Evolutionary conservation across 1,140 invertebrate species (phyloP), one percentile per base, ranked within the genome.

Genomic region (Himalopsyche phryganea): DNA sequence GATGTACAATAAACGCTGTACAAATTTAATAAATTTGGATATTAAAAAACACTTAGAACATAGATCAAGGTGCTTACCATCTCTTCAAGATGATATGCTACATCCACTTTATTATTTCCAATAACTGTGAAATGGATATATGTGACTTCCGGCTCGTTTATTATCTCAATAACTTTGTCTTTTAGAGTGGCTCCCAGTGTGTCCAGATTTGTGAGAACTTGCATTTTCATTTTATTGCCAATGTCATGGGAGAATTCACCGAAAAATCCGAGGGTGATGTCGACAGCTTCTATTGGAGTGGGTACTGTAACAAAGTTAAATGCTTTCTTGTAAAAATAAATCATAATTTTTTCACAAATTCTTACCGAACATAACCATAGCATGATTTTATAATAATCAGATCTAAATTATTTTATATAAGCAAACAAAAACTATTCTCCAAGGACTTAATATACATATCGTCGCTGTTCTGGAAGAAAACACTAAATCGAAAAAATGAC

Each of bases 61-160:
- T n/a, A n/a, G n/a, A n/a, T n/a, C n/a, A n/a, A n/a, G n/a, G n/a
- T n/a, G 55, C 72, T 74, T 59, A 83, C 83, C 70, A 85, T 73
- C 68, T 85, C 81, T 66, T 86, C 84, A 5, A 87, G 67, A 60
- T 81, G 76, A 58, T 83, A 85, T 17, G 83, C 83, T 13, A 85
- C 78, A 63, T 86, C 84, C 1, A 86, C 81, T 64, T 85, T 85
- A 60, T 84, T 85, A 14, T 78, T 74, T 2, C 84, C 84, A 36
- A 82, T 72, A 1, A 87, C 69, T 17, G 81, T 77, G 65, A 87
- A 86, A 42, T 77, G 77, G 20, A 85, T 68, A 57, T 79, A 77
- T 0, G 81, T 78, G 20, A 77, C 78, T 44, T 84, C 83, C 2
- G 78, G 71, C 32, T 78, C 75, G 17, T 80, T 71, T 50, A 82